These are phyloP conservation scores for Pyralis farinalis DNA, from an alignment of 2,888 invertebrate genomes.

Conservation along the genomic window DNA sequence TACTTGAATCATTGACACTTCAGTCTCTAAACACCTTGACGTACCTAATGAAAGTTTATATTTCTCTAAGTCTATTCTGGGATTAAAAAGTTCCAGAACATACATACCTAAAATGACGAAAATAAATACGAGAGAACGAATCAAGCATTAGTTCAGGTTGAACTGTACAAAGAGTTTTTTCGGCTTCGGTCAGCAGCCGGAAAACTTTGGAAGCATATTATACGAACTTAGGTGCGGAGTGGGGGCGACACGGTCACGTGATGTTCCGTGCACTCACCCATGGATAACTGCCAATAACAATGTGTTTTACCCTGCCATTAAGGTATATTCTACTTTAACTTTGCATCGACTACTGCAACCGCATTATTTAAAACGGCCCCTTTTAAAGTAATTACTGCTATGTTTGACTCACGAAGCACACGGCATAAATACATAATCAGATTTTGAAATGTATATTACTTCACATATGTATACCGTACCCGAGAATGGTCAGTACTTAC, in stretches of 20 bases:
- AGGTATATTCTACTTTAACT: slow-evolving; percentile 31
- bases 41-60: no score
- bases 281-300: slow-evolving; percentile 61
- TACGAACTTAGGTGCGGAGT: slow-evolving; percentile 20
- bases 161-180: slow-evolving; percentile 18
- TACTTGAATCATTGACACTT: no score
- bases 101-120: no score
- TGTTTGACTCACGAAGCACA: slow-evolving; percentile 44
- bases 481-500: slow-evolving; percentile 7
- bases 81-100: no score
- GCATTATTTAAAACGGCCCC: slow-evolving; percentile 46
- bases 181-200: slow-evolving; percentile 25
- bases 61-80: no score
- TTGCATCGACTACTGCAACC: slow-evolving; percentile 39
- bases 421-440: slow-evolving; percentile 34
- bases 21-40: no score
- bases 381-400: slow-evolving; percentile 50
- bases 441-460: slow-evolving; percentile 25
- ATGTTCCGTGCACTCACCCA: slow-evolving; percentile 52
- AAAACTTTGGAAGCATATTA: slow-evolving; percentile 19
- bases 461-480: slow-evolving; percentile 1
- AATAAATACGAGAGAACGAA: slow-evolving; percentile 1
- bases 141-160: slow-evolving; percentile 9
- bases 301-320: slow-evolving; percentile 53
- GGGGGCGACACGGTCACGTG: slow-evolving; percentile 53